phyloP scores from a whole-genome alignment of 35 echinoderm and acorn worm genomes.

The Eucidaris tribuloides region DNA sequence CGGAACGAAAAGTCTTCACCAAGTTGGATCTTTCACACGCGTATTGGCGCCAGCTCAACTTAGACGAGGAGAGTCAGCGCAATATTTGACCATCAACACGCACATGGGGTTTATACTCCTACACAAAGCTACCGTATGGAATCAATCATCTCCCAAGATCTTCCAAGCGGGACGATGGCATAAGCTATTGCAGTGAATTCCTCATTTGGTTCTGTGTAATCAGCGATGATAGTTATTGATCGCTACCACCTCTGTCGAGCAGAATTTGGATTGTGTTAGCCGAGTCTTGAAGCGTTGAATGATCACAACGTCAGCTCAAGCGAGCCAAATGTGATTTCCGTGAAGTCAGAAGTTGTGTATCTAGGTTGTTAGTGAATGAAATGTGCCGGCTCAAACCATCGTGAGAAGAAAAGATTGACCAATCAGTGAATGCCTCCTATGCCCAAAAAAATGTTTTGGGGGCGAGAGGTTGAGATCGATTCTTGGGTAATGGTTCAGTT shows the following conservation, averaged over 20 bases:
- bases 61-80: conserved; percentile 52
- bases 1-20: conserved; percentile 27
- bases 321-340: too few species aligned
- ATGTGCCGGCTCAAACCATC: too few species aligned
- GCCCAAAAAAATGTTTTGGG: conserved; percentile 45
- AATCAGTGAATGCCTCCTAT: neutral
- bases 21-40: conserved; percentile 68
- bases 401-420: neutral
- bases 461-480: neutral
- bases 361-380: too few species aligned
- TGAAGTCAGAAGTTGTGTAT: too few species aligned
- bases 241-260: conserved; percentile 15
- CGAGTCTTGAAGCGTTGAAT: too few species aligned
- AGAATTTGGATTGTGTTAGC: conserved; percentile 8
- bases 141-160: conserved; percentile 44
- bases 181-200: conserved; percentile 47
- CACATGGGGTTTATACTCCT: conserved; percentile 49
- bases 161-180: conserved; percentile 60
- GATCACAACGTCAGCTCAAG: too few species aligned
- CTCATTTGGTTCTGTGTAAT: conserved; percentile 50
- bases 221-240: conserved; percentile 65
- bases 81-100: conserved; percentile 39
- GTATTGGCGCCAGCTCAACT: conserved; percentile 53
- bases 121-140: too few species aligned
- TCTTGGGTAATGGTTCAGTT: conserved; percentile 39